Conservation (phyloP, 2,113 vertebrate species). For the Dipodomys ordii region DNA sequence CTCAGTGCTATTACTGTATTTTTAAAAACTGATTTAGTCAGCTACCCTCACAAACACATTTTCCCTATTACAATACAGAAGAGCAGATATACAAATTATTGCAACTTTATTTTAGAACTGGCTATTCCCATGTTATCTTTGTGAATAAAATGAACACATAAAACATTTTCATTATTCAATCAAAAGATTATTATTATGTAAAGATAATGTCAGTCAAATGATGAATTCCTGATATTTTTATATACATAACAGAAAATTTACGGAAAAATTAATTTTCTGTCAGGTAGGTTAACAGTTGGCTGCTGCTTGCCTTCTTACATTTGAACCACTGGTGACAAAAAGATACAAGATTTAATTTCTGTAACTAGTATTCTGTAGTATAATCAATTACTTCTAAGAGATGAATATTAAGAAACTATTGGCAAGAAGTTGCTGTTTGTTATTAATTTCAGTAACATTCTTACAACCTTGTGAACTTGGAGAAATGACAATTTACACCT, state of each 20-base stretch:
- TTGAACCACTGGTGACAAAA: slow-evolving; percentile 54
- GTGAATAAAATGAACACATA: not conserved
- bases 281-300: slow-evolving; percentile 14
- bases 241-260: slow-evolving; percentile 2
- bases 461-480: not conserved
- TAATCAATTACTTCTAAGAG: slow-evolving; percentile 27
- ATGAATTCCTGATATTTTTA: slow-evolving; percentile 49
- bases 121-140: slow-evolving; percentile 17
- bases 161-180: slow-evolving; percentile 42
- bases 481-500: slow-evolving; percentile 54
- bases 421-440: slow-evolving; percentile 41
- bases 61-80: not conserved
- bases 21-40: slow-evolving; percentile 26
- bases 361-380: not conserved
- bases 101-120: slow-evolving; percentile 23
- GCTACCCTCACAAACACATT: not conserved
- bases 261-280: slow-evolving; percentile 32
- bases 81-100: not conserved
- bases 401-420: not conserved
- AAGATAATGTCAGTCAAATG: slow-evolving; percentile 32
- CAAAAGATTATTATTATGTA: not conserved
- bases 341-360: slow-evolving; percentile 47
- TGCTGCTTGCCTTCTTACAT: not conserved
- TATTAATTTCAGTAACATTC: slow-evolving; percentile 42
- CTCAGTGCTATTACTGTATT: slow-evolving; percentile 25